Evolutionary conservation across 2,888 invertebrate genomes (phyloP).

Genomic region (Agrotis segetum): DNA sequence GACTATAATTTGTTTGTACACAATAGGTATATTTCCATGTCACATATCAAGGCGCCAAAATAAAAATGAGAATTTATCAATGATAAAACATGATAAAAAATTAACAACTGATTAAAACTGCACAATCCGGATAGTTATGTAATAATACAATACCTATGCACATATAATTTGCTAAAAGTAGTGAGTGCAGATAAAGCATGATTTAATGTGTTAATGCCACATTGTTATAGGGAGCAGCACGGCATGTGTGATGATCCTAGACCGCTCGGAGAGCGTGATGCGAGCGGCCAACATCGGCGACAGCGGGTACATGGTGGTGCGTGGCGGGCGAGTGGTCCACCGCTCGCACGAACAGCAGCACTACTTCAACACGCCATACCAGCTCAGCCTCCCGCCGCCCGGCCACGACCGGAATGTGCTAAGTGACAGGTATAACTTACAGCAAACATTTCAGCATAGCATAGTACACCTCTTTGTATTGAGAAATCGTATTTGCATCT

Average conservation of each 20-base stretch:
- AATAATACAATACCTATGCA: background rate
- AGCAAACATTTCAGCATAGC: slow-evolving; percentile 16
- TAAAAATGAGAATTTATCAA: background rate
- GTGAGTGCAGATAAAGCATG: no score
- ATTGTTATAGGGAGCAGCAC: slow-evolving; percentile 96
- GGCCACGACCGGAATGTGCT: slow-evolving; percentile 96
- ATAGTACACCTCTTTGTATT: background rate
- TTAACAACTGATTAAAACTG: background rate
- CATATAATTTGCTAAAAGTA: no score
- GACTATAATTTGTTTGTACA: background rate
- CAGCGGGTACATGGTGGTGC: slow-evolving; percentile 98
- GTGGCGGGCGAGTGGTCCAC: slow-evolving; percentile 96
- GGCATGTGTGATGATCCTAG: slow-evolving; percentile 98
- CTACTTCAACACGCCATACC: slow-evolving; percentile 99
- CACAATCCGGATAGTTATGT: no score
- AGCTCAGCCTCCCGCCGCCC: slow-evolving; percentile 98
- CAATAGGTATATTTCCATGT: no score
- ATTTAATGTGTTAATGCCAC: background rate
- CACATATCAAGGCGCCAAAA: no score
- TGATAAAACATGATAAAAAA: background rate
- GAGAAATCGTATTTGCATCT: slow-evolving; percentile 21
- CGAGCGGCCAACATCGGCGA: slow-evolving; percentile 99
- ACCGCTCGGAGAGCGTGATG: slow-evolving; percentile 96
- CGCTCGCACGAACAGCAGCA: slow-evolving; percentile 99
- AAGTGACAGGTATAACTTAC: slow-evolving; percentile 94